Percentiles rank a stretch among this genome's conserved stretches.
Conservation (phyloP, 2,113 vertebrate genomes). For the Illadopsis cleaveri region DNA sequence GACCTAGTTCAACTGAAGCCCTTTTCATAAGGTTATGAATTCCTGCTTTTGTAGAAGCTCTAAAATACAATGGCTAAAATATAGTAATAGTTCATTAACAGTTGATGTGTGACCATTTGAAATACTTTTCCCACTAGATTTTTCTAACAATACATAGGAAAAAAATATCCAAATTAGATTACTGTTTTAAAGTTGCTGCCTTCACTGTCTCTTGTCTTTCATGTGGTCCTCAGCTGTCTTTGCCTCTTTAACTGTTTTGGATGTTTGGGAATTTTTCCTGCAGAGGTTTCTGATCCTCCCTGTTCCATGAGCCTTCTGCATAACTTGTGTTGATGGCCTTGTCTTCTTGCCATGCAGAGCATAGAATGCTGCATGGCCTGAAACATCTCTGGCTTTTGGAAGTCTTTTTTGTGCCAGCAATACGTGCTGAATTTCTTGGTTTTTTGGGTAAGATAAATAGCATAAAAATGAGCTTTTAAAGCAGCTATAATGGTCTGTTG, state of each 20-base stretch:
- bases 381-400: neutral
- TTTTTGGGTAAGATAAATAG: neutral
- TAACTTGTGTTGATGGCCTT: neutral
- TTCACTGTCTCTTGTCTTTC: neutral
- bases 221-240: neutral
- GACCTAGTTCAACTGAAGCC: neutral
- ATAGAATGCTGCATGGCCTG: no score
- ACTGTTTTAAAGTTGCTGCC: neutral
- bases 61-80: neutral
- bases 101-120: neutral
- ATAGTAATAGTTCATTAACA: neutral
- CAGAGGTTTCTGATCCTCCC: neutral
- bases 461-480: neutral
- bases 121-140: neutral
- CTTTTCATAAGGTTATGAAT: neutral
- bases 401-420: neutral
- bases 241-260: neutral
- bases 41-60: neutral
- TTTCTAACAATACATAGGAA: neutral
- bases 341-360: neutral
- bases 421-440: neutral
- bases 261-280: neutral
- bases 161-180: neutral
- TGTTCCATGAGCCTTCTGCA: neutral
- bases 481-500: rapidly evolving